Evolutionary conservation across 2,888 invertebrate species (phyloP).

Genomic region (Gerris lacustris): DNA sequence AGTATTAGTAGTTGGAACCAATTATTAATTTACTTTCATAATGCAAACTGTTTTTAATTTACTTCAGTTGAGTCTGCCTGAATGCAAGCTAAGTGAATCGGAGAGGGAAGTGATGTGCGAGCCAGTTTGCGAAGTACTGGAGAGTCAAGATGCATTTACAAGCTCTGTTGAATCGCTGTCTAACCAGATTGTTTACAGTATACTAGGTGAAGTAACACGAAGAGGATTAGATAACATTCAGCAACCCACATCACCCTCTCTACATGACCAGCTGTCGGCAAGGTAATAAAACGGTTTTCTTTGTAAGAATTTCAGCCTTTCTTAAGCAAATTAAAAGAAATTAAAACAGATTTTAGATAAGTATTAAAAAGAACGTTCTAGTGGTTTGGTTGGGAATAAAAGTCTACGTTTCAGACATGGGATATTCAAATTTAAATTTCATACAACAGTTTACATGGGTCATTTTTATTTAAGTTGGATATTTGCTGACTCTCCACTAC

Average conservation of each 20-base stretch:
- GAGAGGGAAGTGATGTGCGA: conserved; percentile 34
- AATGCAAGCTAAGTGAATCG: conserved; percentile 35
- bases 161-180: conserved; percentile 29
- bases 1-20: not conserved
- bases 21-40: not conserved
- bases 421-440: too few relatives aligned
- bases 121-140: conserved; percentile 15
- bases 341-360: too few relatives aligned
- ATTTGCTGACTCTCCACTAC: too few relatives aligned
- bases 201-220: conserved; percentile 43
- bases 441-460: too few relatives aligned
- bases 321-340: too few relatives aligned
- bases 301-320: too few relatives aligned
- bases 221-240: conserved; percentile 32
- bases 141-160: conserved; percentile 18
- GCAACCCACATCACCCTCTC: not conserved
- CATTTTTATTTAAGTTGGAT: too few relatives aligned
- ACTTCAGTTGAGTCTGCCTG: conserved; percentile 33
- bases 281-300: not conserved
- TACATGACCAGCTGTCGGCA: not conserved
- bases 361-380: too few relatives aligned
- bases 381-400: too few relatives aligned
- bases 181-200: conserved; percentile 40
- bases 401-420: too few relatives aligned
- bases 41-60: not conserved